phyloP scores from a whole-genome alignment of 2,113 vertebrate species.

The Indicator maculatus region DNA sequence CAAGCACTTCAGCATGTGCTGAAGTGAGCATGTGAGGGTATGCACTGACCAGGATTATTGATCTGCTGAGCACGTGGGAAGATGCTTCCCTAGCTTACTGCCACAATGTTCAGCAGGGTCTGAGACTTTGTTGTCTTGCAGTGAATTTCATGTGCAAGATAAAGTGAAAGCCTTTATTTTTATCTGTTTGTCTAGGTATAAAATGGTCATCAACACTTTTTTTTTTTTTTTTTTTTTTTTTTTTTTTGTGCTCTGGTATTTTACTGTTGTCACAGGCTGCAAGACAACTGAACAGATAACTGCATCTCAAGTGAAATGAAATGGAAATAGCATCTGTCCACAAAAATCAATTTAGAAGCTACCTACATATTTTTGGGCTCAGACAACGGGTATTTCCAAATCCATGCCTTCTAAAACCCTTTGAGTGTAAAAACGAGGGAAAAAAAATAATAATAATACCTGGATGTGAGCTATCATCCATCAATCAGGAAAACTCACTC shows the following conservation, averaged over 20 bases:
- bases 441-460: background rate
- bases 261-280: background rate
- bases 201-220: background rate
- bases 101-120: background rate
- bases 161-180: background rate
- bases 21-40: fast-evolving
- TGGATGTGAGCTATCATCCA: slow-evolving; percentile 2
- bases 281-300: slow-evolving; percentile 27
- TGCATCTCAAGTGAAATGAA: slow-evolving; percentile 62
- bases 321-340: slow-evolving; percentile 33
- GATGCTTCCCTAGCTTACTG: background rate
- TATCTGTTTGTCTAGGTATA: background rate
- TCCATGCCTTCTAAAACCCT: background rate
- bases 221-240: background rate
- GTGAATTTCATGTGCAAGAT: background rate
- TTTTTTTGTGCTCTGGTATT: background rate
- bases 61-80: background rate
- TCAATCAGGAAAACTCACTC: slow-evolving; percentile 34
- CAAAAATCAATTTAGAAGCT: slow-evolving; percentile 43
- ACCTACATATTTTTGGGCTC: background rate
- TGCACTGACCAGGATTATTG: background rate
- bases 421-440: background rate
- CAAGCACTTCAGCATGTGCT: background rate
- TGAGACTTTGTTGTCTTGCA: background rate
- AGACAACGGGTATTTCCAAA: slow-evolving; percentile 30